Evolutionary conservation across 2,113 vertebrate genomes (phyloP).

Genomic region (Pipa parva): DNA sequence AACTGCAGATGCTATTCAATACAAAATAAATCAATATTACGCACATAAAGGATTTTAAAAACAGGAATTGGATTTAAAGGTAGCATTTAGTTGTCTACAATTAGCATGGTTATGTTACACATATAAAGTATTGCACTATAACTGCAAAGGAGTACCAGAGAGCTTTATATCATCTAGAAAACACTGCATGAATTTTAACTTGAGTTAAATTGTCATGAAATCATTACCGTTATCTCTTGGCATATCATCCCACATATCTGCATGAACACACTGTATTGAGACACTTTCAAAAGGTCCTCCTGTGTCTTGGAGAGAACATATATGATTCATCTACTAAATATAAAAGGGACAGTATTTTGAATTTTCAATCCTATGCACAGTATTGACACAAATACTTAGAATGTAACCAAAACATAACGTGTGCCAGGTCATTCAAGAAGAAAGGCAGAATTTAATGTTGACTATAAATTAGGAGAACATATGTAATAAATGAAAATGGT

Average conservation of each 20-base stretch:
- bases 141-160: background rate
- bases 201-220: too few species aligned
- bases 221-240: background rate
- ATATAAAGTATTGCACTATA: constrained; percentile 2
- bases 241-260: constrained; percentile 11
- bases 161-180: background rate
- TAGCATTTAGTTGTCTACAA: background rate
- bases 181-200: constrained; percentile 24
- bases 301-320: background rate
- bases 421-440: background rate
- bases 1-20: background rate
- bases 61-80: background rate
- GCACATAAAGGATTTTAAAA: background rate
- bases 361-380: constrained; percentile 17
- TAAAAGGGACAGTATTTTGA: background rate
- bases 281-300: background rate
- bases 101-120: background rate
- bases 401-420: background rate
- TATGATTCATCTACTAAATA: background rate
- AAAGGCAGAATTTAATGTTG: too few species aligned
- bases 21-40: too few species aligned
- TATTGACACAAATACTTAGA: background rate
- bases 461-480: background rate
- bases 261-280: constrained; percentile 8
- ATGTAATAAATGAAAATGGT: background rate